Base-by-base conservation (phyloP, 1,140 invertebrate genomes). In the Spodoptera litura region DNA sequence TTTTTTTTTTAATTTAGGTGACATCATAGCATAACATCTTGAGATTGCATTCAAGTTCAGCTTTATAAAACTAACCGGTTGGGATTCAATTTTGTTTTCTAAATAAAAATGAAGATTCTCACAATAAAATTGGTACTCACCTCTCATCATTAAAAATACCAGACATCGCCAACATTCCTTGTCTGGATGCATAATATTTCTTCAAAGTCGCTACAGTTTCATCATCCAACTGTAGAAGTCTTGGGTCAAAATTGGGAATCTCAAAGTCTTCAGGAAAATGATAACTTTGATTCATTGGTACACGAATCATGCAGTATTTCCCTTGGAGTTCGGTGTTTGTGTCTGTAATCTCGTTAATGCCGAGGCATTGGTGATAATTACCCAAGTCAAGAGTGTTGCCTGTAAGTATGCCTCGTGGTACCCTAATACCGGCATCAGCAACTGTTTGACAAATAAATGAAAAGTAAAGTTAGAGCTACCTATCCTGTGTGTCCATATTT, bases 301-400 rank as follows among this genome's bases (percentile, higher is more conserved):
- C 73, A 8, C 59, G 51, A 51, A 89, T 85, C 27, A 81, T 56
- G 51, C 89, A 90, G 81, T 86, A 90, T 75, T 91, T 91, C 55
- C 90, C 90, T 79, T 87, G 72, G 9, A 91, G 78, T 25, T 58
- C 68, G 12, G 78, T 75, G 20, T 82, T 70, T 35, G 79, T 64
- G 11, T 10, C 10, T 3, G 78, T 38, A 4, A 79, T 53, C 56
- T 82, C 49, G 38, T 82, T 78, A 44, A 92, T 87, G 0, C 35
- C 83, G 3, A 92, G 68, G 79, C 90, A 92, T 85, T 88, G 83
- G 44, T 86, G 64, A 52, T 88, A 90, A 56, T 88, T 88, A n/a
- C 86, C 86, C 20, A 80, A 20, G 44, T 85, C 84, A 38, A 78
- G 20, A 0, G 51, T 78, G n/a, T 83, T 85, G 3, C 75, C 75